A percentile compares a stretch with the other conserved stretches of the same genome.
These are phyloP conservation scores for Emys orbicularis DNA, from an alignment of 2,797 vertebrate species.

Conservation along the genomic window DNA sequence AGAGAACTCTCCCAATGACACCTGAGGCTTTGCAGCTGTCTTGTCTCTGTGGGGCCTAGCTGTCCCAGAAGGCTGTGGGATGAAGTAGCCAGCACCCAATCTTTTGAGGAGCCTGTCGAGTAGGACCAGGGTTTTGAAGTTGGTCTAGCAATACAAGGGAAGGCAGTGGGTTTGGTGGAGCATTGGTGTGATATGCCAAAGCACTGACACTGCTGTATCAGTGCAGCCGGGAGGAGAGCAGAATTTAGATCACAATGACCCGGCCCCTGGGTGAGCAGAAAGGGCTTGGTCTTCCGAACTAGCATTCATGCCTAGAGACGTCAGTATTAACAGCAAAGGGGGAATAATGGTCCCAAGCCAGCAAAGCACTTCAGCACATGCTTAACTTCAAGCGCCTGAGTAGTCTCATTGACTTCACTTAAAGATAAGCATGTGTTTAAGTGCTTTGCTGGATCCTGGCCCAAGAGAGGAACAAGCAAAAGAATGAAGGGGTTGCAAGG, in stretches of 20 bases:
- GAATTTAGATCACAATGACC: neutral
- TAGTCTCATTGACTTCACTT: constrained; percentile 43
- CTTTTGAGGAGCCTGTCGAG: neutral
- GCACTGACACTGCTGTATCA: neutral
- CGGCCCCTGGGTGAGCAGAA: neutral
- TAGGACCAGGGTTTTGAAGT: neutral
- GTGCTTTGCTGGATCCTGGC: constrained; percentile 75
- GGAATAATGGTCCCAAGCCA: neutral
- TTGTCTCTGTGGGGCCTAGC: neutral
- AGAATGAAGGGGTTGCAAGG: constrained; percentile 5
- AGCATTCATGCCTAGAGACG: neutral
- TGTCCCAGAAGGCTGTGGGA: rapidly evolving
- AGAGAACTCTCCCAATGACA: neutral
- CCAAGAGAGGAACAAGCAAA: neutral
- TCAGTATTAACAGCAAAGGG: neutral
- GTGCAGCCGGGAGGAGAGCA: neutral
- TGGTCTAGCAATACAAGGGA: neutral
- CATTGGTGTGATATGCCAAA: neutral
- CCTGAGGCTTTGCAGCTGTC: neutral
- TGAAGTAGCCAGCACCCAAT: neutral
- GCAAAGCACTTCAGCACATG: neutral
- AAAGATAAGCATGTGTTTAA: constrained; percentile 68
- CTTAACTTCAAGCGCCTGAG: neutral
- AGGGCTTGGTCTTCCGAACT: neutral
- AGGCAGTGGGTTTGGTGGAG: neutral